These are phyloP conservation scores for Epistrophe eligans DNA, from an alignment of 2,888 invertebrate species.

Conservation along the genomic window DNA sequence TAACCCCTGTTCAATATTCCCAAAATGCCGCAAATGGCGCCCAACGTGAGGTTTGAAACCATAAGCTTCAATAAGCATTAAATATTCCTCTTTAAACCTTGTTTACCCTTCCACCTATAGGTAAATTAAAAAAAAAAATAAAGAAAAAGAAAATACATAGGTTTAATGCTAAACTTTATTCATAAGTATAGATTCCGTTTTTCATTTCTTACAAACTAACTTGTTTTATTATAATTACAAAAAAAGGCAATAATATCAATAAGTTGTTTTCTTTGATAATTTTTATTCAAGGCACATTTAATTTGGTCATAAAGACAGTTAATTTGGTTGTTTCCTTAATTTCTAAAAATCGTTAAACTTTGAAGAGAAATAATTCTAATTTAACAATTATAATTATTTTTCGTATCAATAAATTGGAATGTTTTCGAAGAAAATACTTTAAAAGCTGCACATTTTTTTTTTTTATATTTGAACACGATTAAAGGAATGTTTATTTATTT, in stretches of 20 bases:
- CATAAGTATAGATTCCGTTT: slow-evolving; percentile 54
- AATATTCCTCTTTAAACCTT: too few species aligned
- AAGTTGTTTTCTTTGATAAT: slow-evolving; percentile 23
- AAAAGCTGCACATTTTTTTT: slow-evolving; percentile 17
- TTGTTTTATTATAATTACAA: slow-evolving; percentile 61
- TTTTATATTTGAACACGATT: slow-evolving; percentile 38
- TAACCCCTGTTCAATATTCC: not conserved
- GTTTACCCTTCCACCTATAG: too few species aligned
- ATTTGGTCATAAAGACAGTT: slow-evolving; percentile 49
- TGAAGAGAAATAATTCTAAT: not conserved
- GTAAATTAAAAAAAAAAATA: too few species aligned
- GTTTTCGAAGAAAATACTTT: slow-evolving; percentile 43
- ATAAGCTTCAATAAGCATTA: too few species aligned
- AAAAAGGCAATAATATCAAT: slow-evolving; percentile 50
- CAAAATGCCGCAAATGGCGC: not conserved
- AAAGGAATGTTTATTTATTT: slow-evolving; percentile 22
- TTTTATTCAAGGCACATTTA: slow-evolving; percentile 62
- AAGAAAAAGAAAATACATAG: too few species aligned
- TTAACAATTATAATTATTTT: slow-evolving; percentile 16
- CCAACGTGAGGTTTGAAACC: too few species aligned
- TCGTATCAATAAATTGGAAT: slow-evolving; percentile 48
- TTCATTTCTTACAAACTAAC: slow-evolving; percentile 57
- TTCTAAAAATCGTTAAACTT: not conserved
- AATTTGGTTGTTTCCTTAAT: slow-evolving; percentile 46
- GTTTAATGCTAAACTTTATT: slow-evolving; percentile 56